Evolutionary conservation across 2,113 vertebrate species (phyloP), one percentile per base, ranked within the genome.

Genomic region (Potamarius usumacintae): DNA sequence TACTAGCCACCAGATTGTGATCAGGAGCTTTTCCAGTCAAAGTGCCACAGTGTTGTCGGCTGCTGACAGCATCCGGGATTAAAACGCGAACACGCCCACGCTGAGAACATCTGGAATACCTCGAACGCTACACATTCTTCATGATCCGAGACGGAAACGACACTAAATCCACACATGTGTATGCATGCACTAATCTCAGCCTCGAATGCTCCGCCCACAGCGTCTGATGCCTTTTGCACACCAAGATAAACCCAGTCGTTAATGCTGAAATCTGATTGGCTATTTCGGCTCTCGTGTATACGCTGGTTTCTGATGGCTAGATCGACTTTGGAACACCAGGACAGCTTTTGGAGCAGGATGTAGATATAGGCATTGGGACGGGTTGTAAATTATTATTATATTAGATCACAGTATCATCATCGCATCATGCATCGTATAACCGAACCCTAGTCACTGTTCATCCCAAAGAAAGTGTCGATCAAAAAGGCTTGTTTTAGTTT

Each of bases 31-130:
- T 48, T 48, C 14, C 30, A 48, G 30, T 82, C 62, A 71, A 48
- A 86, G 50, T 10, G 62, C 57, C 17, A 27, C 80, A 63, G 55
- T 87, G 55, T 85, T 25, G 17, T 18, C 14, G 27, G 48, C 67
- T 48, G 65, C 27, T 48, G 57, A 42, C 53, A 48, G 27, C 55
- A 0, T 53, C 18, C 6, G 8, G 11, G 57, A 63, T 58, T 52
- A n/a, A 57, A 87, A 25, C 71, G 12, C n/a, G n/a, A 53, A 48
- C 42, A 53, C 11, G 7, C 81, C 81, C 81, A 84, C 67, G 25
- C 79, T 5, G 25, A 42, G 48, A 84, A 72, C 84, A 14, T 78
- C 84, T 53, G 42, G 22, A 76, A 87, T 87, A 10, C 42, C 57
- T 50, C 25, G 42, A 62, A 22, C 34, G 3, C 79, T 25, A 14